phyloP scores from a whole-genome alignment of 2,888 invertebrate species.

The Colletes collaris region DNA sequence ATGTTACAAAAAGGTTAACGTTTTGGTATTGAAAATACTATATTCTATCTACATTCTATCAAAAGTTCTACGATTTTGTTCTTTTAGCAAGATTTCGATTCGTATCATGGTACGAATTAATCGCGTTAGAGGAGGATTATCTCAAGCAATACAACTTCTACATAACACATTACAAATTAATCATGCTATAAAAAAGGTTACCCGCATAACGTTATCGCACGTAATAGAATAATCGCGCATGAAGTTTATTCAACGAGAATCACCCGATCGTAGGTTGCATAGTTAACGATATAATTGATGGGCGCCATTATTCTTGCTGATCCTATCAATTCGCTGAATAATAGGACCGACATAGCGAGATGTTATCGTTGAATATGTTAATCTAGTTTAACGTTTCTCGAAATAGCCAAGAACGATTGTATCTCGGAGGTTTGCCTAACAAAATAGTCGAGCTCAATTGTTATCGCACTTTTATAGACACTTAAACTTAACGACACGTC shows the following conservation, averaged over 20 bases:
- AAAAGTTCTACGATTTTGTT: too few species aligned
- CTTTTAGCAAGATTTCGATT: too few species aligned
- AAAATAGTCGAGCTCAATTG: constrained; percentile 16
- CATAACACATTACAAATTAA: too few species aligned
- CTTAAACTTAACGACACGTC: neutral
- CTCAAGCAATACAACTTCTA: too few species aligned
- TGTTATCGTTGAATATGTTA: constrained; percentile 57
- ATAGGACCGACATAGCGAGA: constrained; percentile 33
- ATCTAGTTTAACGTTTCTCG: constrained; percentile 45
- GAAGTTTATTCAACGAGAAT: constrained; percentile 19
- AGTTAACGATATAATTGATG: constrained; percentile 53
- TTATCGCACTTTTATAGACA: constrained; percentile 8
- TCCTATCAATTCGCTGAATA: constrained; percentile 56
- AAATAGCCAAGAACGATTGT: constrained; percentile 45
- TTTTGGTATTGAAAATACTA: too few species aligned
- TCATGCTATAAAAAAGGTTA: neutral
- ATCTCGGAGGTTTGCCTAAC: constrained; percentile 4
- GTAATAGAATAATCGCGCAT: constrained; percentile 1
- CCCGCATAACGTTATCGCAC: too few species aligned
- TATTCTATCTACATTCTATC: too few species aligned
- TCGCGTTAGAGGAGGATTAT: neutral
- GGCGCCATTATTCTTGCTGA: constrained; percentile 38
- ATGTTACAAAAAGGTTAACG: too few species aligned
- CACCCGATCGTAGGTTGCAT: constrained; percentile 19
- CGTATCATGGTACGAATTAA: too few species aligned